These are phyloP conservation scores for Austrolebias charrua DNA, from an alignment of 2,797 vertebrate species.

Conservation along the genomic window DNA sequence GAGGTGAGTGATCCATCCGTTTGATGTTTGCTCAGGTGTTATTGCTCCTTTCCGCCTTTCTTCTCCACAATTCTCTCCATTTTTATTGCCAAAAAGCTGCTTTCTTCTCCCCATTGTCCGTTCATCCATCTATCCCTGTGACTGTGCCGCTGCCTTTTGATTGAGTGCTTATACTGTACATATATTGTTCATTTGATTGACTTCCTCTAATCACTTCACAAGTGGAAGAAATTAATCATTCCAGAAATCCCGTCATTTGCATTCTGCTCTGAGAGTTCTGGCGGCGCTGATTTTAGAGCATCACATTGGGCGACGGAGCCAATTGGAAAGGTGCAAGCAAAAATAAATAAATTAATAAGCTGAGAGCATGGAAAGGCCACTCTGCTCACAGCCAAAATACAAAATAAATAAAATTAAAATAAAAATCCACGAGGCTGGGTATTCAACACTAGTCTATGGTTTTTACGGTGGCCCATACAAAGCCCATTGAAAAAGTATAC, in stretches of 20 bases:
- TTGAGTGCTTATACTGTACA: conserved; percentile 49
- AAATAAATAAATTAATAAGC: conserved; percentile 7
- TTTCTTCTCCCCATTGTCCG: conserved; percentile 50
- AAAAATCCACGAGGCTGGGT: conserved; percentile 70
- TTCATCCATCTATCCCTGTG: conserved; percentile 37
- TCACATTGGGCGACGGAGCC: conserved; percentile 2
- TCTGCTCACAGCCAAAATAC: conserved; percentile 34
- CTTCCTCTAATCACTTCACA: conserved; percentile 64
- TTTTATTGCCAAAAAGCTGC: conserved; percentile 56
- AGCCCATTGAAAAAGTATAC: conserved; percentile 61
- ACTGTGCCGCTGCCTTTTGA: conserved; percentile 48
- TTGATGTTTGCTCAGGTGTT: conserved; percentile 4
- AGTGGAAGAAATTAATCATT: conserved; percentile 71
- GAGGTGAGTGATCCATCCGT: conserved; percentile 43
- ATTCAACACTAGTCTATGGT: conserved; percentile 64
- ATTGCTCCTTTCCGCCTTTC: background rate
- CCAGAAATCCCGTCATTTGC: conserved; percentile 57
- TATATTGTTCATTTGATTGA: conserved; percentile 77
- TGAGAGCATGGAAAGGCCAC: conserved; percentile 11
- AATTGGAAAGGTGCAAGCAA: conserved; percentile 27
- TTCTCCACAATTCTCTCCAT: conserved; percentile 33
- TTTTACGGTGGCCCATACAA: conserved; percentile 71
- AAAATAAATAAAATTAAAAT: background rate
- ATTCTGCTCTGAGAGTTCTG: conserved; percentile 39
- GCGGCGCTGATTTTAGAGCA: conserved; percentile 7